phyloP scores from a whole-genome alignment of 2,888 invertebrate species.

The Trichopoda pennipes region DNA sequence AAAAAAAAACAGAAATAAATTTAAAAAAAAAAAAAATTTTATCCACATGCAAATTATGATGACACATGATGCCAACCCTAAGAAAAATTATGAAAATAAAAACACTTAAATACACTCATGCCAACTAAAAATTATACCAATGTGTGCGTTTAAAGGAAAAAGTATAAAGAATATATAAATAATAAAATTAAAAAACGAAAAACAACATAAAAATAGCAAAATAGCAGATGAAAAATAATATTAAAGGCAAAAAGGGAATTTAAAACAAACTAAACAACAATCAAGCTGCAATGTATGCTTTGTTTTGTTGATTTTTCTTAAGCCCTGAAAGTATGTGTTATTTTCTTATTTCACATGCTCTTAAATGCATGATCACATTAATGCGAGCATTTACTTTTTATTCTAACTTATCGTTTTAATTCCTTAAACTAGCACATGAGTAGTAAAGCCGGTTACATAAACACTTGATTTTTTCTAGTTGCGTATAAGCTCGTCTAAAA shows the following conservation, averaged over 20 bases:
- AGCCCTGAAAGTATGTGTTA: conserved; percentile 69
- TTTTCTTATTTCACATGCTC: conserved; percentile 39
- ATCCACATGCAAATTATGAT: conserved; percentile 64
- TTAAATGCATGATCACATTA: background rate
- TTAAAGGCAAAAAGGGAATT: conserved; percentile 21
- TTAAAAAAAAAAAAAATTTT: conserved; percentile 16
- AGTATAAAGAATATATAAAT: background rate
- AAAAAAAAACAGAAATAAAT: conserved; percentile 21
- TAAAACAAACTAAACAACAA: conserved; percentile 12
- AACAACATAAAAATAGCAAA: conserved; percentile 49
- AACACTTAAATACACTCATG: conserved; percentile 6
- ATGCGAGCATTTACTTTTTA: no score
- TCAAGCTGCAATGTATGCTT: conserved; percentile 49
- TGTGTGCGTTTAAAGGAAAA: background rate
- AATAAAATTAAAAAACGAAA: conserved; percentile 45
- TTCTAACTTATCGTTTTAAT: no score
- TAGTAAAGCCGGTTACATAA: no score
- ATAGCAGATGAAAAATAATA: conserved; percentile 56
- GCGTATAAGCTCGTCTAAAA: no score
- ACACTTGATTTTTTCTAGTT: no score
- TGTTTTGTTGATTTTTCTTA: conserved; percentile 49
- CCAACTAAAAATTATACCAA: background rate
- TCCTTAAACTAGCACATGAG: no score
- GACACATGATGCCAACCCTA: conserved; percentile 68
- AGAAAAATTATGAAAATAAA: conserved; percentile 43